Conservation (phyloP, 30 jellyfish, hydroid and myxozoan species). For the Rhopilema esculentum region DNA sequence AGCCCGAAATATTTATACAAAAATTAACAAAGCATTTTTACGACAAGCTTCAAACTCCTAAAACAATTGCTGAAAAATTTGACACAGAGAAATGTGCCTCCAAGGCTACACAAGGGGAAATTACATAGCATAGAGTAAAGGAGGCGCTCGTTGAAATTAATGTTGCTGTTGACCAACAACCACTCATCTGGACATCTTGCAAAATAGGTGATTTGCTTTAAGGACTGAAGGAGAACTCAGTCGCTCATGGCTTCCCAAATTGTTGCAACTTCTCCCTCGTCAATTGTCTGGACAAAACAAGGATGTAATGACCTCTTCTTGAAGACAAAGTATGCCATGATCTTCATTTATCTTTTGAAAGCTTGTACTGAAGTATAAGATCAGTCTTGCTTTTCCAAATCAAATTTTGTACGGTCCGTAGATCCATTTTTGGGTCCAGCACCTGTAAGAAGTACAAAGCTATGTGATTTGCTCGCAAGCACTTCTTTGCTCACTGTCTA, state of each 20-base stretch:
- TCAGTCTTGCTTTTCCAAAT: constrained; percentile 89
- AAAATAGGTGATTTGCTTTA: too few species aligned
- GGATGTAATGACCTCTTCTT: background rate
- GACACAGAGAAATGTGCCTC: too few species aligned
- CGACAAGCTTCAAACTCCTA: too few species aligned
- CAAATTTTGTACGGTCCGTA: constrained; percentile 82
- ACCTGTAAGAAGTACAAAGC: constrained; percentile 31
- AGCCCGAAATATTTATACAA: too few species aligned
- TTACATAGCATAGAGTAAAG: background rate
- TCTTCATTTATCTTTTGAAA: constrained; percentile 62
- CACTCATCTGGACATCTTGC: background rate
- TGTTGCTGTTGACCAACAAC: background rate
- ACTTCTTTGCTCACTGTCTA: too few species aligned
- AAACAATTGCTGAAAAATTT: too few species aligned
- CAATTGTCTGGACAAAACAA: background rate
- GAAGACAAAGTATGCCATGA: background rate
- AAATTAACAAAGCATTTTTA: too few species aligned
- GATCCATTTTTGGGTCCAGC: constrained; percentile 85
- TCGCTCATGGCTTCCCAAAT: background rate
- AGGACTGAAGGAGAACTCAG: too few species aligned
- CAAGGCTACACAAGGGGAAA: background rate
- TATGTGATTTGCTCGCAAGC: background rate
- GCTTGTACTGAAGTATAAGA: constrained; percentile 61
- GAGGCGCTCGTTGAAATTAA: background rate
- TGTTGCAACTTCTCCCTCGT: background rate